Evolutionary conservation across 2,888 invertebrate genomes (phyloP).

Genomic region (Iphiclides podalirius): DNA sequence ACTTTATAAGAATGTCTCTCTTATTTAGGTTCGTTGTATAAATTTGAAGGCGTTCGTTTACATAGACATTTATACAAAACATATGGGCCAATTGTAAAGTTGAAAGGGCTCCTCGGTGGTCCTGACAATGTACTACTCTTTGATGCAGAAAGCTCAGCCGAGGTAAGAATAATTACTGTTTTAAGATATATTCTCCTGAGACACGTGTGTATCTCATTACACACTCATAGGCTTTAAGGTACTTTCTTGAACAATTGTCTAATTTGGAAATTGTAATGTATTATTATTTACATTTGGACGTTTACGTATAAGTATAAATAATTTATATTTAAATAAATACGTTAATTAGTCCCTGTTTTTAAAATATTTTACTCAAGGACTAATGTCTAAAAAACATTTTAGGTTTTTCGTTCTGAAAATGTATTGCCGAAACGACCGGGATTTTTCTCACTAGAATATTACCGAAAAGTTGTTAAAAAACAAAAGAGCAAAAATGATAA

Average conservation of each 20-base stretch:
- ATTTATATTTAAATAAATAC: too few species aligned
- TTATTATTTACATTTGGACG: conserved; percentile 8
- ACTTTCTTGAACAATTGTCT: too few species aligned
- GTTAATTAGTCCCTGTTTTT: too few species aligned
- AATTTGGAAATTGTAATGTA: too few species aligned
- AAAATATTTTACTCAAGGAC: background rate
- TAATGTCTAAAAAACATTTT: background rate
- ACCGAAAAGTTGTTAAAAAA: conserved; percentile 26
- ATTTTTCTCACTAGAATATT: conserved; percentile 33
- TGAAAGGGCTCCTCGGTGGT: conserved; percentile 28
- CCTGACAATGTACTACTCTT: conserved; percentile 28
- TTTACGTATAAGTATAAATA: background rate
- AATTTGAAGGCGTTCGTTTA: conserved; percentile 7
- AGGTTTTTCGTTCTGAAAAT: conserved; percentile 36
- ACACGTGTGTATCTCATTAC: too few species aligned
- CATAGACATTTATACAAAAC: conserved; percentile 25
- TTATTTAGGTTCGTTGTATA: conserved; percentile 8
- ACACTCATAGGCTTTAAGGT: too few species aligned
- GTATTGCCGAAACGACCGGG: conserved; percentile 33
- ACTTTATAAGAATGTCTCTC: too few species aligned
- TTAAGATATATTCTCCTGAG: background rate
- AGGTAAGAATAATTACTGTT: conserved; percentile 21
- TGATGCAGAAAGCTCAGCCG: conserved; percentile 31
- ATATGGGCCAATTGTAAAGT: conserved; percentile 33
- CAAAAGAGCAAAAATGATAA: conserved; percentile 7